phyloP scores from a whole-genome alignment of 2,888 invertebrate species.

The Drosophila vallismaia region DNA sequence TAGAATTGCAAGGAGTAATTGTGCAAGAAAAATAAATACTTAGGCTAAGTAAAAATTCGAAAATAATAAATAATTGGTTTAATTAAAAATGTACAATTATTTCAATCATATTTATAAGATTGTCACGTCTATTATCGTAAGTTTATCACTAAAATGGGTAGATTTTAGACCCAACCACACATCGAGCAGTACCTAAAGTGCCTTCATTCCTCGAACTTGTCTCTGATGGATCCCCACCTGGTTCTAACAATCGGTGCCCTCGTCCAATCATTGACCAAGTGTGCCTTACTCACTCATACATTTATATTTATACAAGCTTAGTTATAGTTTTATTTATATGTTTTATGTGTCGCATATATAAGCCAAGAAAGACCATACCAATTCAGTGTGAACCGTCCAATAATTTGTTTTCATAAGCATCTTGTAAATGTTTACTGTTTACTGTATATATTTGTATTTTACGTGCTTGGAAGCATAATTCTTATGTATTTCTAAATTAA shows the following conservation, averaged over 20 bases:
- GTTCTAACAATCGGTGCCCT: constrained; percentile 34
- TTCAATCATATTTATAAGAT: not conserved
- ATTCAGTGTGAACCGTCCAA: constrained; percentile 83
- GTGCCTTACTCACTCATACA: constrained; percentile 31
- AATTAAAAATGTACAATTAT: not conserved
- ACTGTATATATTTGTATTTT: constrained; percentile 40
- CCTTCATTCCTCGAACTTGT: constrained; percentile 42
- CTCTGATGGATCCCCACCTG: constrained; percentile 19
- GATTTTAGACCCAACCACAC: constrained; percentile 28
- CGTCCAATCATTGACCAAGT: constrained; percentile 23
- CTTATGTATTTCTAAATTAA: constrained; percentile 8
- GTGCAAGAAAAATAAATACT: not conserved
- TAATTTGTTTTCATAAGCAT: constrained; percentile 63
- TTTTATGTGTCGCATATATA: constrained; percentile 73
- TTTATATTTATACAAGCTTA: constrained; percentile 11
- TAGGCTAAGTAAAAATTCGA: not conserved
- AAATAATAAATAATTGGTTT: constrained; percentile 3
- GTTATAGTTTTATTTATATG: constrained; percentile 52
- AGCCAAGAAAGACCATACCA: constrained; percentile 67
- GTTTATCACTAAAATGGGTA: constrained; percentile 3
- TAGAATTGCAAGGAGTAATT: not conserved
- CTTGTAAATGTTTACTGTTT: constrained; percentile 49
- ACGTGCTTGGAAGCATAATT: constrained; percentile 41
- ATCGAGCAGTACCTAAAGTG: constrained; percentile 47
- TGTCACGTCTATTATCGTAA: constrained; percentile 8